Percentiles rank a stretch among this genome's conserved stretches.
Conservation (phyloP, 2,113 vertebrate species). For the Hystrix cristata region DNA sequence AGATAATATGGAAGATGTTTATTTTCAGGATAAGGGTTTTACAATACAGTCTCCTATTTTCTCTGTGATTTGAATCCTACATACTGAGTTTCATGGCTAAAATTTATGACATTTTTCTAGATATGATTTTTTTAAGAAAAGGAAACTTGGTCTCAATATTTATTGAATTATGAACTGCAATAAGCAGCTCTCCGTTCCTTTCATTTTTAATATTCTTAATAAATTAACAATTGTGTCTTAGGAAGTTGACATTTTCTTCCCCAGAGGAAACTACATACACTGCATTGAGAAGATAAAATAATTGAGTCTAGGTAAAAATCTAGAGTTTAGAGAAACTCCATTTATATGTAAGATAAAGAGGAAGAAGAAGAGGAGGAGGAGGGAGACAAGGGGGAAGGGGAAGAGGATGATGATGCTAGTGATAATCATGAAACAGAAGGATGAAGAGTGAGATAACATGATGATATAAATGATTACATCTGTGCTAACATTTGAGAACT, state of each 20-base stretch:
- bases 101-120: constrained; percentile 36
- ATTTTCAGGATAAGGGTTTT: background rate
- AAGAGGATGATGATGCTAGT: no score
- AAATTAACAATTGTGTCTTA: constrained; percentile 36
- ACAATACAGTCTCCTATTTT: background rate
- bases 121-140: background rate
- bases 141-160: constrained; percentile 4
- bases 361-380: background rate
- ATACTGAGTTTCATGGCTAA: constrained; percentile 33
- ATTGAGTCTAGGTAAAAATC: constrained; percentile 28
- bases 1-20: background rate
- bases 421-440: background rate
- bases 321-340: background rate
- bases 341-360: background rate
- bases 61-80: background rate
- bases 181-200: constrained; percentile 20
- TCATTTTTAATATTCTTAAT: constrained; percentile 52
- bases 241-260: constrained; percentile 13
- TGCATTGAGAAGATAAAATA: background rate
- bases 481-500: background rate
- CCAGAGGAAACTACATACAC: background rate
- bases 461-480: background rate
- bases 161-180: constrained; percentile 14
- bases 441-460: background rate
- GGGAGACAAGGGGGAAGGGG: background rate